phyloP scores from a whole-genome alignment of 1,140 invertebrate species.

The Macrosteles quadrilineatus region DNA sequence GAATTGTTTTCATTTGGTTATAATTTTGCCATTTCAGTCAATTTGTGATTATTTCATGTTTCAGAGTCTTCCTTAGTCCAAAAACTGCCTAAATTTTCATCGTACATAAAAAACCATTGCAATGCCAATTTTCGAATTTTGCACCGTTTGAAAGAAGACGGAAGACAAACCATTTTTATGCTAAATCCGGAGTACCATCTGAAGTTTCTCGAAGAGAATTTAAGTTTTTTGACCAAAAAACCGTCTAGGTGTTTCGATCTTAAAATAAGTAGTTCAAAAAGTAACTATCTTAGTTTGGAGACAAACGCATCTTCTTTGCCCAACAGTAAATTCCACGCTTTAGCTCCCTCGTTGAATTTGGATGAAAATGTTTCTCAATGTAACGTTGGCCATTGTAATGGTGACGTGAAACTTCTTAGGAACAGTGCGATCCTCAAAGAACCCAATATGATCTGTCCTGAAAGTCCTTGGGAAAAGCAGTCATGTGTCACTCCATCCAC shows the following conservation, averaged over 20 bases:
- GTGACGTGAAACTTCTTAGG: no score
- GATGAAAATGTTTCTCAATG: no score
- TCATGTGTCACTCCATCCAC: no score
- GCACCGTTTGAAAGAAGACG: neutral
- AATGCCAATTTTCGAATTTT: neutral
- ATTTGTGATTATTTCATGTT: no score
- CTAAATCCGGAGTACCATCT: neutral
- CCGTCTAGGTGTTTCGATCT: neutral
- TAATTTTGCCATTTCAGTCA: no score
- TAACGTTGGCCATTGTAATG: no score
- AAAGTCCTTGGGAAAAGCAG: no score
- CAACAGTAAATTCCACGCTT: neutral
- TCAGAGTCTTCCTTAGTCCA: neutral
- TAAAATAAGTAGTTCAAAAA: conserved; percentile 4
- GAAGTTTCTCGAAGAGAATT: conserved; percentile 1
- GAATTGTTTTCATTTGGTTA: no score
- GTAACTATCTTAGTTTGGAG: neutral
- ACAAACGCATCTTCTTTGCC: neutral
- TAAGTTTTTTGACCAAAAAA: neutral
- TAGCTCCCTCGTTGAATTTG: neutral
- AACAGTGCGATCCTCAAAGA: no score
- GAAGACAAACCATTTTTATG: neutral
- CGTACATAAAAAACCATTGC: conserved; percentile 1
- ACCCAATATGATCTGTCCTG: no score
- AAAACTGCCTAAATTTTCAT: neutral